Evolutionary conservation across 2,888 invertebrate species (phyloP).

Genomic region (Papilio demoleus): DNA sequence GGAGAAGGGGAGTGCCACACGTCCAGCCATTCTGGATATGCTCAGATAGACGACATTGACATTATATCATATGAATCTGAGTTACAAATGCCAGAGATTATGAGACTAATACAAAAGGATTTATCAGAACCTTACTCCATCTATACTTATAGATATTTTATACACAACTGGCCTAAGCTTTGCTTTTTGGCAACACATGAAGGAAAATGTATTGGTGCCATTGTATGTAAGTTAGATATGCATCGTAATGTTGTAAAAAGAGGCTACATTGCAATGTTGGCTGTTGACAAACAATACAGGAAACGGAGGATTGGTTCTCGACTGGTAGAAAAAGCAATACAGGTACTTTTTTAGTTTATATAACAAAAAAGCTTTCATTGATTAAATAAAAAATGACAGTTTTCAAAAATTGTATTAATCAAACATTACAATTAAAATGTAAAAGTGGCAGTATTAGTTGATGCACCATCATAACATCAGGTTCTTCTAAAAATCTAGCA

Average conservation of each 20-base stretch:
- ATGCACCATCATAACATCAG: slow-evolving; percentile 94
- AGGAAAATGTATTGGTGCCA: slow-evolving; percentile 96
- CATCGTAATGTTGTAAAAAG: slow-evolving; percentile 94
- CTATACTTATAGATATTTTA: slow-evolving; percentile 99
- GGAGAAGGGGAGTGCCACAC: slow-evolving; percentile 57
- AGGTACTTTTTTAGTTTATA: slow-evolving; percentile 65
- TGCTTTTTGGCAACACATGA: slow-evolving; percentile 97
- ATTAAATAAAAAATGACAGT: too few relatives aligned
- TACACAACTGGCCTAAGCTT: slow-evolving; percentile 99
- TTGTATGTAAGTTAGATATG: slow-evolving; percentile 98
- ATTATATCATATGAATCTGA: slow-evolving; percentile 93
- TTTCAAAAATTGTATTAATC: too few relatives aligned
- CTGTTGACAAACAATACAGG: slow-evolving; percentile 97
- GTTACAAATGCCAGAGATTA: slow-evolving; percentile 98
- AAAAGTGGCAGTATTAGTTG: too few relatives aligned
- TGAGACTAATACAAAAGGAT: slow-evolving; percentile 99
- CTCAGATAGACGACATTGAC: slow-evolving; percentile 66
- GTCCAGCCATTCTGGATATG: slow-evolving; percentile 49
- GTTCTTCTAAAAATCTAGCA: slow-evolving; percentile 90
- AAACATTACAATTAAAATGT: too few relatives aligned
- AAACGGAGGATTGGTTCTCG: slow-evolving; percentile 96
- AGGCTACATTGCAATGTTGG: slow-evolving; percentile 99
- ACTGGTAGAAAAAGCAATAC: slow-evolving; percentile 90
- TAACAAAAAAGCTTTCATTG: not conserved
- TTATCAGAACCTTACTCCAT: slow-evolving; percentile 99